phyloP scores from a whole-genome alignment of 2,888 invertebrate species.

The Cremastobaeus sp. region DNA sequence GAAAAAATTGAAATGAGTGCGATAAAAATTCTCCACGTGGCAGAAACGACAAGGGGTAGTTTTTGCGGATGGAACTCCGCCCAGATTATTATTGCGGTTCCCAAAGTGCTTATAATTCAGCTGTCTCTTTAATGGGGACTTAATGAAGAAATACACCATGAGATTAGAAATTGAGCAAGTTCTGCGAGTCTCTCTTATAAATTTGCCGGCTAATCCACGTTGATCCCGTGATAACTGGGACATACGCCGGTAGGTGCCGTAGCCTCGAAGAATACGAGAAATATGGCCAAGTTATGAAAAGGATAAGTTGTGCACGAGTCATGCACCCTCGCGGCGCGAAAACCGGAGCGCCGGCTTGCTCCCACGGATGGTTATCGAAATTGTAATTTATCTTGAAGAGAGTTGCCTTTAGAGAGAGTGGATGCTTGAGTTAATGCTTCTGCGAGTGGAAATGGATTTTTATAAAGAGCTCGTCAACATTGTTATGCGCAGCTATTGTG shows the following conservation, averaged over 20 bases:
- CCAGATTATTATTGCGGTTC: conserved; percentile 38
- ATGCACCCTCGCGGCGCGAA: conserved; percentile 52
- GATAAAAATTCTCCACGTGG: not conserved
- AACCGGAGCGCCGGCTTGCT: conserved; percentile 30
- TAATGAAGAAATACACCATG: conserved; percentile 55
- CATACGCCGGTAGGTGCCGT: conserved; percentile 67
- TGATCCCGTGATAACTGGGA: conserved; percentile 73
- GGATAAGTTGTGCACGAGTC: conserved; percentile 66
- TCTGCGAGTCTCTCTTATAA: conserved; percentile 63
- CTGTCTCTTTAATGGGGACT: conserved; percentile 45
- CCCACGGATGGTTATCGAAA: conserved; percentile 63
- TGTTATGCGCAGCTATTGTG: conserved; percentile 53
- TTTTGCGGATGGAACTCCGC: not conserved
- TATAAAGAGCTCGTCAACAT: conserved; percentile 61
- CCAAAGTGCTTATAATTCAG: conserved; percentile 51
- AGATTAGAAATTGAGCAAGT: conserved; percentile 58
- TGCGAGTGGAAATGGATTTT: conserved; percentile 62
- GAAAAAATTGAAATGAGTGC: no score
- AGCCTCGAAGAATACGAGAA: conserved; percentile 55
- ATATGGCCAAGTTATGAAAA: conserved; percentile 70
- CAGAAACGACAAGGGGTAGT: not conserved
- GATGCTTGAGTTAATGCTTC: conserved; percentile 61
- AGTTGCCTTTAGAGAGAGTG: conserved; percentile 54
- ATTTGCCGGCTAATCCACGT: conserved; percentile 70
- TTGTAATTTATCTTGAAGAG: conserved; percentile 66